phyloP scores from a whole-genome alignment of 2,797 vertebrate species.

The Nyctibius grandis region DNA sequence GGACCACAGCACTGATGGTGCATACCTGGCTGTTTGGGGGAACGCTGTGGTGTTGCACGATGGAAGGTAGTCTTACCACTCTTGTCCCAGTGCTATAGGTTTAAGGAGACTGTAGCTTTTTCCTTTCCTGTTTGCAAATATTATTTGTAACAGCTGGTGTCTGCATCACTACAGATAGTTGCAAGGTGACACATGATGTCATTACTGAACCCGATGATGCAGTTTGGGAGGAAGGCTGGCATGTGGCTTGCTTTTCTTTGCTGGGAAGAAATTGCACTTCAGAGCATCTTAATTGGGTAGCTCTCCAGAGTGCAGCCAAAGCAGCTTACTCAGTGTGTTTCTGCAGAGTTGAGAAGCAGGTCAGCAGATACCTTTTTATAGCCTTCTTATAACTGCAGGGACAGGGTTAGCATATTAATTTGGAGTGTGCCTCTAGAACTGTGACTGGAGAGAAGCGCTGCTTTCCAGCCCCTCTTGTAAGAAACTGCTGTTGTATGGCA shows the following conservation, averaged over 20 bases:
- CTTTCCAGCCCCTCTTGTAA: constrained; percentile 56
- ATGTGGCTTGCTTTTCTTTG: background rate
- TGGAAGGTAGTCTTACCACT: background rate
- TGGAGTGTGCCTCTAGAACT: constrained; percentile 50
- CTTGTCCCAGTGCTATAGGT: background rate
- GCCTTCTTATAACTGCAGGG: constrained; percentile 53
- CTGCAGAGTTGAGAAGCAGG: constrained; percentile 67
- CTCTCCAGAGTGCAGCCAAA: constrained; percentile 40
- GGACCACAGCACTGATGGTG: background rate
- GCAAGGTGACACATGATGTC: background rate
- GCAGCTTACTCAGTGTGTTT: constrained; percentile 50
- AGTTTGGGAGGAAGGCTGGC: background rate
- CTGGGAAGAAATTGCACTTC: constrained; percentile 16
- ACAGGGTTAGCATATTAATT: constrained; percentile 66
- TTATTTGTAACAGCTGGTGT: background rate
- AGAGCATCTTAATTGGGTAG: constrained; percentile 21
- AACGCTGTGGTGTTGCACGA: rapidly evolving
- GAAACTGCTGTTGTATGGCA: constrained; percentile 31
- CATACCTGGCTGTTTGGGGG: background rate
- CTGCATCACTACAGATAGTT: background rate
- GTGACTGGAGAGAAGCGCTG: constrained; percentile 41
- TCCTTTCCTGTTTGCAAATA: background rate
- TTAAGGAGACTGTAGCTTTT: background rate
- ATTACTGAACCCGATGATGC: background rate
- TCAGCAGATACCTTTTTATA: constrained; percentile 72